A percentile compares a stretch with the other conserved stretches of the same genome.
Evolutionary conservation across 2,113 vertebrate species (phyloP).

Genomic region (Nycticryphes semicollaris): DNA sequence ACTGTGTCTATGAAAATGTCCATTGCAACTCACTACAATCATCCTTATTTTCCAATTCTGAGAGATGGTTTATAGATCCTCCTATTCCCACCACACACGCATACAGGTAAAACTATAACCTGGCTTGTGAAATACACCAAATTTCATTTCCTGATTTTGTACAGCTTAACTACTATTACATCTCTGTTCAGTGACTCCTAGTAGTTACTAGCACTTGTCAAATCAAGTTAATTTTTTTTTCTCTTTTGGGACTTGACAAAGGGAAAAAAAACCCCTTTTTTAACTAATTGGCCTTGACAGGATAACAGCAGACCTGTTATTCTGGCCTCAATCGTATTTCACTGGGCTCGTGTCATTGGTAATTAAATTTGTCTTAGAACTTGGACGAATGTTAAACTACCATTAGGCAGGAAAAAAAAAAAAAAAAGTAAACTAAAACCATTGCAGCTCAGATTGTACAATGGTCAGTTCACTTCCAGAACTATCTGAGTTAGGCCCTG

Average conservation of each 20-base stretch:
- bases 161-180: background rate
- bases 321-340: background rate
- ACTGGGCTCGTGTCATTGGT: background rate
- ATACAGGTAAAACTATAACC: background rate
- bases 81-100: background rate
- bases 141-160: background rate
- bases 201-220: background rate
- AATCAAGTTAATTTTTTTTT: constrained; percentile 20
- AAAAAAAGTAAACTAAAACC: background rate
- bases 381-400: background rate
- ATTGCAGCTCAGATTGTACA: background rate
- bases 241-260: background rate
- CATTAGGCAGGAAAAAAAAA: background rate
- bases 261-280: background rate
- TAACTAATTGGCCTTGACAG: constrained; percentile 24
- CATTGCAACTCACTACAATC: background rate
- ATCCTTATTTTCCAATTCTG: background rate
- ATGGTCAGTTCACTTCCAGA: background rate
- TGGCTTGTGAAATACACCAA: background rate
- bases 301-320: background rate
- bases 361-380: constrained; percentile 40
- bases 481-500: background rate
- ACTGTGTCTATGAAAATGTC: background rate
- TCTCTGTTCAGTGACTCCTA: background rate
- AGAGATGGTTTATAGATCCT: background rate